Evolutionary conservation across 2,113 vertebrate genomes (phyloP).

Genomic region (Podilymbus podiceps): DNA sequence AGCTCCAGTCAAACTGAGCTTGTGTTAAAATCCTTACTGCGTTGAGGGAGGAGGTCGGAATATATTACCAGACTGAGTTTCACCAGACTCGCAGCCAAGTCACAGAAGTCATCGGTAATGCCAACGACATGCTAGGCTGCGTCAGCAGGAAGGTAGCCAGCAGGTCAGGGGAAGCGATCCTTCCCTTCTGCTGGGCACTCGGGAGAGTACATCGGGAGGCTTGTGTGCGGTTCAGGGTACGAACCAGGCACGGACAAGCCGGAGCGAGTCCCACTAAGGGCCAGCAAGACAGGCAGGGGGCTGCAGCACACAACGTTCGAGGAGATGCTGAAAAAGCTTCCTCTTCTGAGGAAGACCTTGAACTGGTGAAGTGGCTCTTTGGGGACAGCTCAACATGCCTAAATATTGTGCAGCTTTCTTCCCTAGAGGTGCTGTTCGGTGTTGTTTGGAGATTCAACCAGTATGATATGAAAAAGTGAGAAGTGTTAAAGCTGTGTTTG

Average conservation of each 20-base stretch:
- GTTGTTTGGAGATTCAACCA: neutral
- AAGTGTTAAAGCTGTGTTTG: neutral
- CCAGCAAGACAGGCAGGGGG: accelerated
- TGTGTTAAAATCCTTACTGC: neutral
- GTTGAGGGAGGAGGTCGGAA: neutral
- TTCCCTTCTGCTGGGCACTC: neutral
- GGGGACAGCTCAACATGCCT: neutral
- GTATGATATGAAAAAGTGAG: no score
- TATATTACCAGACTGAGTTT: accelerated
- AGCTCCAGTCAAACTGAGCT: neutral
- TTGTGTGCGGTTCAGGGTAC: accelerated
- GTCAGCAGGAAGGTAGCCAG: neutral
- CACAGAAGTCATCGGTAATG: neutral
- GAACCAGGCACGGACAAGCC: neutral
- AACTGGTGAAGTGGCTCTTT: neutral
- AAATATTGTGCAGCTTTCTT: neutral
- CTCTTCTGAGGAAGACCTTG: neutral
- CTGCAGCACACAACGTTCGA: accelerated
- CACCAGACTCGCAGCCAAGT: neutral
- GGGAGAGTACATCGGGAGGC: accelerated
- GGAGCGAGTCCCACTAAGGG: no score
- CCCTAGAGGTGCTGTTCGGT: accelerated
- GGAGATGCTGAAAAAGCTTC: neutral
- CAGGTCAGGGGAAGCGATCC: neutral
- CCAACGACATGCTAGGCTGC: accelerated